phyloP scores from a whole-genome alignment of 2,888 invertebrate genomes.

The Caenorhabditis parvicauda region DNA sequence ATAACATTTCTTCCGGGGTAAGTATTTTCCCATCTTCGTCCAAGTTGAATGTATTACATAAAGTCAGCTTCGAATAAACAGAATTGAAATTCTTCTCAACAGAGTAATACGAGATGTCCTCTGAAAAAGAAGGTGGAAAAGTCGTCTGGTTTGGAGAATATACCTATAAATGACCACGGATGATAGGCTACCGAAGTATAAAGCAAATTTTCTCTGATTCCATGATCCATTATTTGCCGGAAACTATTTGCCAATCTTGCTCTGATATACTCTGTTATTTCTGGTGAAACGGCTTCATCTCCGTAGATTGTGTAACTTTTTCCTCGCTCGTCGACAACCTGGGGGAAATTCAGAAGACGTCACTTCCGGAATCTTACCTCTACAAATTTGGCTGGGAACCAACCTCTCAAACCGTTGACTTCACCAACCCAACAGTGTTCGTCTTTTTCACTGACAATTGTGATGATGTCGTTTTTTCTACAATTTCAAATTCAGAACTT shows the following conservation, averaged over 20 bases:
- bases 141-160: neutral
- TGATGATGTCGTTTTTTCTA: slow-evolving; percentile 95
- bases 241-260: slow-evolving; percentile 69
- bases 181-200: slow-evolving; percentile 79
- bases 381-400: slow-evolving; percentile 69
- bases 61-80: slow-evolving; percentile 89
- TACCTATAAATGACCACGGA: slow-evolving; percentile 88
- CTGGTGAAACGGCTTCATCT: slow-evolving; percentile 94
- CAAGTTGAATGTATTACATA: slow-evolving; percentile 92
- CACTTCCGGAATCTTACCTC: slow-evolving; percentile 49
- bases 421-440: slow-evolving; percentile 69
- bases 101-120: slow-evolving; percentile 81
- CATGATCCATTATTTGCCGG: slow-evolving; percentile 55
- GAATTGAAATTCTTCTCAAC: slow-evolving; percentile 97
- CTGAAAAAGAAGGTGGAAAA: slow-evolving; percentile 18
- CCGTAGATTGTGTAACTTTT: slow-evolving; percentile 73
- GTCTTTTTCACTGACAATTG: slow-evolving; percentile 71
- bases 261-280: slow-evolving; percentile 90
- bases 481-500: slow-evolving; percentile 1
- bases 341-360: slow-evolving; percentile 69
- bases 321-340: slow-evolving; percentile 89
- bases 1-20: slow-evolving; percentile 84
- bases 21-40: slow-evolving; percentile 94
- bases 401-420: slow-evolving; percentile 67
- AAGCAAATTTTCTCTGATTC: slow-evolving; percentile 47